Evolutionary conservation across 2,888 invertebrate species (phyloP), one percentile per base, ranked within the genome.

Genomic region (Chymomyza fuscimana): DNA sequence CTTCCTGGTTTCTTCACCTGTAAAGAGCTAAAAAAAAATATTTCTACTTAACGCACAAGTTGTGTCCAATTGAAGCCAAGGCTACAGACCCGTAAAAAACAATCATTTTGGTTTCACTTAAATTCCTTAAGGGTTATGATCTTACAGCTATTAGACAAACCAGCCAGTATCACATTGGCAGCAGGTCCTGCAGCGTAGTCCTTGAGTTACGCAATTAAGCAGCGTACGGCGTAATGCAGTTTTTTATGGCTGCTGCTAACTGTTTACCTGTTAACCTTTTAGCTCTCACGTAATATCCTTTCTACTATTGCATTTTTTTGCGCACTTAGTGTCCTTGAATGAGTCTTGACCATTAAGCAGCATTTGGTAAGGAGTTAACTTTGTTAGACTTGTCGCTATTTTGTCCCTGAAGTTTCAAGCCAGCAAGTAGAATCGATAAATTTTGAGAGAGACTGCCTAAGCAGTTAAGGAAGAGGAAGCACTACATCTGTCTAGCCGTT

Each of bases 171-270:
- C 61, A 56, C 50, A 60, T 63, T 29, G 70, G 69, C 63, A 40
- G 61, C 83, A 86, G 77, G 82, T 86, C 82, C 82, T 74, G 74
- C 65, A 59, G 72, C 56, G 63, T 54, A 72, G 86, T 65, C 83
- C 86, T 82, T 83, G 82, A 81, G 65, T 74, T 76, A 65, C 67
- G 80, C 71, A 83, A 77, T 82, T 84, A 82, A 54, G 29, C 63
- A 19, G 19, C 16, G 65, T 19, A 22, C 1, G 2, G 22, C 22
- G 10, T 22, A 58, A 71, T 58, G 67, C 61, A 36, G 70, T 80
- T 86, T 86, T 86, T 86, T 84, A 86, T 56, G 62, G 61, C 86
- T 77, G 73, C 74, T 73, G 81, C 52, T 22, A 29, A n/a, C 9
- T 54, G 32, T 22, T 72, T 82, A 82, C 82, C 82, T 82, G 82